Percentiles rank a stretch among this genome's conserved stretches.
phyloP scores from a whole-genome alignment of 2,113 vertebrate species.

The Lagenorhynchus albirostris region DNA sequence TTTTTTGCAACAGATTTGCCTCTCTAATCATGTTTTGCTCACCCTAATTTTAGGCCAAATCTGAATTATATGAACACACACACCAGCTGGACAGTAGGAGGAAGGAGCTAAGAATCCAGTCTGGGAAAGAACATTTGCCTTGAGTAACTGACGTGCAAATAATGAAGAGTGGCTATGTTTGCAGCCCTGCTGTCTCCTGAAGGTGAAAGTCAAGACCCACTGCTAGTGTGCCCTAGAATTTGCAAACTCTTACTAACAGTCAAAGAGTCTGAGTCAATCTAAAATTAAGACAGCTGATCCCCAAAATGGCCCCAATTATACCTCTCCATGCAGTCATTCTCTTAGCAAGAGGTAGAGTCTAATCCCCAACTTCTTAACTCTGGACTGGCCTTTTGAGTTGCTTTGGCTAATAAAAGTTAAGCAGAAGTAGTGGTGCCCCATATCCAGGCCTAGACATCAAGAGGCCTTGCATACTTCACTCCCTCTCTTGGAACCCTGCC shows the following conservation, averaged over 20 bases:
- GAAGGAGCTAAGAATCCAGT: background rate
- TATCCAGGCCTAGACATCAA: background rate
- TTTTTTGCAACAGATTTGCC: background rate
- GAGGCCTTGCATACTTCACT: background rate
- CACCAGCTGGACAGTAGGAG: constrained; percentile 16
- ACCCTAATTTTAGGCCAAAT: constrained; percentile 20
- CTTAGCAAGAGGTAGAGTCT: background rate
- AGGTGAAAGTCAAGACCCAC: background rate
- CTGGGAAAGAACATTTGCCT: constrained; percentile 8
- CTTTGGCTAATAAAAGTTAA: background rate
- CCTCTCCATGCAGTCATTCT: background rate
- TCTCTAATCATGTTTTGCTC: constrained; percentile 36
- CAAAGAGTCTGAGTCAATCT: background rate
- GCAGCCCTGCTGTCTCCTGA: background rate
- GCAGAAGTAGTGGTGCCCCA: background rate
- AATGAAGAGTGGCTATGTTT: background rate
- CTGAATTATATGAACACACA: background rate
- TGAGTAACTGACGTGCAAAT: background rate
- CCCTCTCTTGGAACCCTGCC: background rate
- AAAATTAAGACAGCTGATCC: background rate
- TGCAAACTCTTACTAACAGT: background rate
- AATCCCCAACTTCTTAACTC: background rate
- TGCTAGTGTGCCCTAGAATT: background rate
- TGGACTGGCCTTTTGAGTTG: background rate
- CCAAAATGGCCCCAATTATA: background rate